phyloP scores from a whole-genome alignment of 2,113 vertebrate genomes.

The Thalassarche chlororhynchos region DNA sequence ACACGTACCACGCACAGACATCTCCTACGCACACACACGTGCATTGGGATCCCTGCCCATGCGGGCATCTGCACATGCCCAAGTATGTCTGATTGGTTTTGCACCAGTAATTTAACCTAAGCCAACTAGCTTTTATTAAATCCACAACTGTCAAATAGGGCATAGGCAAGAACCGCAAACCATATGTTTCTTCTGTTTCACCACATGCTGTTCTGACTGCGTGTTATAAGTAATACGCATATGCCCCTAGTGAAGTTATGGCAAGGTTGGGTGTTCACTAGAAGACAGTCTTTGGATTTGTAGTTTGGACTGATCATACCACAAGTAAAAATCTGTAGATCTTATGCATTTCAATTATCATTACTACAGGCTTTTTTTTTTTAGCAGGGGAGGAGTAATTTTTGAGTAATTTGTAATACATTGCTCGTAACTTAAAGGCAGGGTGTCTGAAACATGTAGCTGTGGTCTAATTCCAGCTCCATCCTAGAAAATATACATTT shows the following conservation, averaged over 20 bases:
- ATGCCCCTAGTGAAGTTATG: background rate
- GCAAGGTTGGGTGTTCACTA: background rate
- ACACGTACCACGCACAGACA: background rate
- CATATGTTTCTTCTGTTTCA: background rate
- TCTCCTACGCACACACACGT: background rate
- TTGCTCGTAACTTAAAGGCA: background rate
- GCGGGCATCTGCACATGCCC: background rate
- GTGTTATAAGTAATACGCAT: background rate
- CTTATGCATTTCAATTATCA: background rate
- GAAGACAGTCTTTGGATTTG: background rate
- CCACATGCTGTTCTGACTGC: background rate
- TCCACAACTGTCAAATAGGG: background rate
- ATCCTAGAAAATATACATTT: background rate
- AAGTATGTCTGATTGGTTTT: background rate
- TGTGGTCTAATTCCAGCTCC: background rate
- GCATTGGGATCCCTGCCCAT: background rate
- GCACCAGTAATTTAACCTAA: slow-evolving; percentile 18
- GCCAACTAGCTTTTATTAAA: slow-evolving; percentile 19
- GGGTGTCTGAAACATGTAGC: background rate
- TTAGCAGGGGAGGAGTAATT: background rate
- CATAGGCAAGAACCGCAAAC: slow-evolving; percentile 12
- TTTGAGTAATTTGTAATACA: background rate
- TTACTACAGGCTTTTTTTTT: background rate
- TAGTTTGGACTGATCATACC: background rate
- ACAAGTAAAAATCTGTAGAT: background rate